Conservation (phyloP, 2,797 vertebrate species). For the Cirrhinus mrigala region DNA sequence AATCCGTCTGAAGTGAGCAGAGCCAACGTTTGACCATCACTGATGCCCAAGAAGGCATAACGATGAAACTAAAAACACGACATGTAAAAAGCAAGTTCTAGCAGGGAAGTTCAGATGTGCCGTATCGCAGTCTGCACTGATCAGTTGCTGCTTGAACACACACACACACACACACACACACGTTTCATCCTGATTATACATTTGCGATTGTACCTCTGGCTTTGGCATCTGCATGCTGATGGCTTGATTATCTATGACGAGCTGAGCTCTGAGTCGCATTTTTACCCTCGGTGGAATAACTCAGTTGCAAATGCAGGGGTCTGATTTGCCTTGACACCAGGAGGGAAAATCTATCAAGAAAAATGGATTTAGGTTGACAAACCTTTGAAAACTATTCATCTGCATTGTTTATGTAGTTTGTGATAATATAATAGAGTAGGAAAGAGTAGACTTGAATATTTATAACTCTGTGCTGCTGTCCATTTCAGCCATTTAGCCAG, state of each 20-base stretch:
- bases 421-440: conserved; percentile 23
- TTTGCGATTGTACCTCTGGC: conserved; percentile 59
- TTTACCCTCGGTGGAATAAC: conserved; percentile 51
- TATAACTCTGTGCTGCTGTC: conserved; percentile 34
- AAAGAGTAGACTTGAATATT: conserved; percentile 40
- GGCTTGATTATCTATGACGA: conserved; percentile 61
- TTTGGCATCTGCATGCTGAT: conserved; percentile 63
- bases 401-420: conserved; percentile 43
- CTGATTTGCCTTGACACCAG: conserved; percentile 35
- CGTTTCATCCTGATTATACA: conserved; percentile 55
- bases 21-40: conserved; percentile 7
- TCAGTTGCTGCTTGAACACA: conserved; percentile 17
- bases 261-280: conserved; percentile 56
- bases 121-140: conserved; percentile 32
- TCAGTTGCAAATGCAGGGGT: conserved; percentile 24
- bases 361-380: conserved; percentile 44
- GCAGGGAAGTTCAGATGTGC: conserved; percentile 23
- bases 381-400: conserved; percentile 26
- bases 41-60: not conserved
- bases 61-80: not conserved
- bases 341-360: conserved; percentile 31
- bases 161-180: conserved; percentile 31
- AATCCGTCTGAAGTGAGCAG: conserved; percentile 5
- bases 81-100: conserved; percentile 19
- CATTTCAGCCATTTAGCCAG: conserved; percentile 32